Base-by-base conservation (phyloP, 2,797 vertebrate species). In the Pyrocephalus nanus region DNA sequence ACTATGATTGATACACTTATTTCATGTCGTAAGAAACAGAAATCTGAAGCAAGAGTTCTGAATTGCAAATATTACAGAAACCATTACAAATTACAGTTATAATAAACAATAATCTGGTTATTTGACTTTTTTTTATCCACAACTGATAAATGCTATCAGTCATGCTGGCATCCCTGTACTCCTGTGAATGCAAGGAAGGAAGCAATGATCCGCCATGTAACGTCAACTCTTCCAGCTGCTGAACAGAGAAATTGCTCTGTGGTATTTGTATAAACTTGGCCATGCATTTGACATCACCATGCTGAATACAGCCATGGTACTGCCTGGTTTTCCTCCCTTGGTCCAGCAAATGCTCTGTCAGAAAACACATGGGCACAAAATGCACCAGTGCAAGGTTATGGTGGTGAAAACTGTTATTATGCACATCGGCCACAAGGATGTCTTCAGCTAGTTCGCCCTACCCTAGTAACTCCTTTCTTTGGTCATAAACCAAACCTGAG, bases 401-500 rank as follows among this genome's bases (percentile, higher is more conserved):
- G 26, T 27, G 19, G 20, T 64, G 47, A 75, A 67, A 71, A 32
- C 25, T 43, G 7, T 21, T 58, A 32, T 11, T 11, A 9, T 9
- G 9, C 21, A 69, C 0, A 2, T 25, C 20, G 57, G 1, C 32
- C 12, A 34, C 29, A 18, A 87, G 18, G 21, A 20, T 29, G 12
- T 13, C 9, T 30, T 42, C 9, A 45, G 47, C 9, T 34, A 36
- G 25, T 38, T n/a, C 2, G 0, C 6, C 38, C 42, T 62, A 36
- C 27, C 47, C 40, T 34, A 25, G 23, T 23, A n/a, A 10, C 18
- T 86, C 21, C 51, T 51, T 58, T 14, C 34, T 65, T 72, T 70
- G n/a, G 17, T 40, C 30, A 18, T 50, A n/a, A 81, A 51, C 3
- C 10, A 83, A 64, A 79, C 54, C 4, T 0, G 0, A 43, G 27